Percentiles rank a stretch among this genome's conserved stretches.
Evolutionary conservation across 2,888 invertebrate genomes (phyloP).

Genomic region (Conomelus anceps): DNA sequence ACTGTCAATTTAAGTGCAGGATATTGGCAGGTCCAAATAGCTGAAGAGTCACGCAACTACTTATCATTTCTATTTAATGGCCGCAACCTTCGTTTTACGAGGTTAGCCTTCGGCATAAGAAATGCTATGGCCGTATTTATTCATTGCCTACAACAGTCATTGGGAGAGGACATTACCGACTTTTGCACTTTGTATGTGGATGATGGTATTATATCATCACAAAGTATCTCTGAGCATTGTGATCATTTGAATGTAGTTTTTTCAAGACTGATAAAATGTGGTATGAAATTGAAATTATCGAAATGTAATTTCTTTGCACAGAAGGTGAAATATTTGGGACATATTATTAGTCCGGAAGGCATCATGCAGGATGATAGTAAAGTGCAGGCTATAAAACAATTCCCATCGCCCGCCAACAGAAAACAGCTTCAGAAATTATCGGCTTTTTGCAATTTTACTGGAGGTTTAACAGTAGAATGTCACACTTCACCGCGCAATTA

Average conservation of each 20-base stretch:
- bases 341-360: background rate
- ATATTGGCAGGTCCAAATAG: background rate
- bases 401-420: background rate
- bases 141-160: background rate
- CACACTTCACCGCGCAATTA: background rate
- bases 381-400: background rate
- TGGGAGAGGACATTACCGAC: background rate
- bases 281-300: background rate
- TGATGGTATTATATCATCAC: background rate
- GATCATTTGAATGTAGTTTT: background rate
- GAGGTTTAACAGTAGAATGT: background rate
- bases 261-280: background rate
- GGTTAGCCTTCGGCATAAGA: background rate
- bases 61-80: background rate
- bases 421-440: background rate
- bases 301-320: background rate
- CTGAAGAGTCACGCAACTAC: background rate
- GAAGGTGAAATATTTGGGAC: background rate
- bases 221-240: too few relatives aligned
- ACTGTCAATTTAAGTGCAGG: background rate
- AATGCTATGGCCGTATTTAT: background rate
- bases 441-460: background rate
- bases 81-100: background rate
- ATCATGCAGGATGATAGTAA: background rate
- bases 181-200: background rate